Base-by-base conservation (phyloP, 2,797 vertebrate genomes). In the Helarctos malayanus region DNA sequence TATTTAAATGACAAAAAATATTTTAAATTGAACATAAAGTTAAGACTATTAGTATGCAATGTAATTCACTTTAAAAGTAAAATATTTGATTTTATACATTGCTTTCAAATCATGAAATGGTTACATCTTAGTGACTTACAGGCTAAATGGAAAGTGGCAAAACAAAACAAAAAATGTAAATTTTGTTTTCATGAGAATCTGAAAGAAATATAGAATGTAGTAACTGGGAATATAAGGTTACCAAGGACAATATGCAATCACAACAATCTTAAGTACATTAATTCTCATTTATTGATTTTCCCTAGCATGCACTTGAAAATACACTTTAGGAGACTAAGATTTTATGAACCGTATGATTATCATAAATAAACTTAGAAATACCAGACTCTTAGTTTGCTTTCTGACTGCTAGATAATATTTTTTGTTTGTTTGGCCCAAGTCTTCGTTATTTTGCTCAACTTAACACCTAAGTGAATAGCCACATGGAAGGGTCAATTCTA, bases 361-460 rank as follows among this genome's bases (percentile, higher is more conserved):
- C 21, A 41, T 59, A 54, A 38, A 52, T 16, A 83, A 45, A 84
- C 35, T 84, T 57, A 83, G 57, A 94, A 97, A 82, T 61, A 73
- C 0, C 25, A 86, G 23, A 75, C 45, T 59, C 25, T 84, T 2
- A 14, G 45, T 29, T 63, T 92, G 12, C 38, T 91, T 59, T 41
- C 21, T 86, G 27, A 95, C 83, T 59, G 41, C 0, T 94, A 4
- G 23, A 54, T 38, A 89, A 54, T 23, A 92, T 45, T 29, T 75
- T 82, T 69, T 45, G 32, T 78, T 92, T 83, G 35, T 75, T 94
- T 81, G 56, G 65, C n/a, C 21, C 59, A 47, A 52, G 47, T 92
- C 83, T 76, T 96, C 25, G 97, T 52, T n/a, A 45, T 80, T 61
- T 75, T 80, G 18, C 19, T 86, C 82, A 93, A 61, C 92, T 84